Evolutionary conservation across 2,113 vertebrate species (phyloP).

Genomic region (Toxotes jaculatrix): DNA sequence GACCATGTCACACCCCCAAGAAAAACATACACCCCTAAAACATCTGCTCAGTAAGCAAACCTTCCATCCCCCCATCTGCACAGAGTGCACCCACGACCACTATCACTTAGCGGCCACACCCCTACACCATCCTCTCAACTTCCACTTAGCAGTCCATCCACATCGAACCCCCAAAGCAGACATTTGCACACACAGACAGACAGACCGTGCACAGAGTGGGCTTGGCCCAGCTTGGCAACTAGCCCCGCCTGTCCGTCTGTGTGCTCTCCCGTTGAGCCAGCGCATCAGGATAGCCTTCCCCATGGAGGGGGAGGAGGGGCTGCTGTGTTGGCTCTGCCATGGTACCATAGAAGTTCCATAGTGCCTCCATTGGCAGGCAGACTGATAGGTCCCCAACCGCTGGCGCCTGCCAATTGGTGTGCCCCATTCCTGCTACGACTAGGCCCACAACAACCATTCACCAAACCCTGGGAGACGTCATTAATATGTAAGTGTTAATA

Average conservation of each 20-base stretch:
- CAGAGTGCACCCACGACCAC: constrained; percentile 45
- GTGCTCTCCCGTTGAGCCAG: constrained; percentile 61
- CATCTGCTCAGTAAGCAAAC: constrained; percentile 76
- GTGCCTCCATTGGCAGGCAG: constrained; percentile 60
- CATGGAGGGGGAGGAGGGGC: constrained; percentile 7
- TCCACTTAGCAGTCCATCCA: constrained; percentile 69
- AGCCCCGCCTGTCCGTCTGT: constrained; percentile 76
- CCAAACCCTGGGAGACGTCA: constrained; percentile 64
- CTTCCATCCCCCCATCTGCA: constrained; percentile 64
- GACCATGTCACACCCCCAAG: constrained; percentile 76
- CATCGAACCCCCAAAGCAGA: constrained; percentile 47
- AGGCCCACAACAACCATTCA: constrained; percentile 42
- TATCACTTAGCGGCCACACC: constrained; percentile 60
- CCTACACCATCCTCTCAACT: constrained; percentile 49
- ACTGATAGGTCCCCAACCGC: constrained; percentile 52
- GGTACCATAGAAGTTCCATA: constrained; percentile 57
- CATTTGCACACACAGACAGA: constrained; percentile 48
- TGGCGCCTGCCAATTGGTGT: constrained; percentile 55
- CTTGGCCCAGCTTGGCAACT: constrained; percentile 57
- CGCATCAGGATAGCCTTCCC: constrained; percentile 60
- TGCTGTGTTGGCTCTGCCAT: constrained; percentile 46
- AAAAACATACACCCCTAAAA: constrained; percentile 80
- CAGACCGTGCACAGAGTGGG: constrained; percentile 22
- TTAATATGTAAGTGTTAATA: constrained; percentile 82
- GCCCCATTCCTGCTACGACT: constrained; percentile 22